Evolutionary conservation across 2,888 invertebrate genomes (phyloP), one percentile per base, ranked within the genome.

Genomic region (Amiota mariae): DNA sequence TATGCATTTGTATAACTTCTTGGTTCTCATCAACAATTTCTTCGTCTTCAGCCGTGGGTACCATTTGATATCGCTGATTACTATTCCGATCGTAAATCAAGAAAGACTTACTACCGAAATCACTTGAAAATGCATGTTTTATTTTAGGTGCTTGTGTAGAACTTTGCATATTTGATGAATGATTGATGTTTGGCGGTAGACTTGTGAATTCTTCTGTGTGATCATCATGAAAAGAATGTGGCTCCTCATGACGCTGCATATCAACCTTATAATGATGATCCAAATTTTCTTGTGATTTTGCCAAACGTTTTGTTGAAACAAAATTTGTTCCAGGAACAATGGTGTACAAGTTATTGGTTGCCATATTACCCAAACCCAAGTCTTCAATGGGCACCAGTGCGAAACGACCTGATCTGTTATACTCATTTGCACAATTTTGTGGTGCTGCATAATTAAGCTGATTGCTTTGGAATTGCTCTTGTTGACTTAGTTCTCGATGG

Each of bases 1-100:
- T 90, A 75, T 88, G 89, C 90, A 90, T 90, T 78, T 90, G 89
- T 77, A 90, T 90, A 18, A 90, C 88, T 77, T 90, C 90, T 71
- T 90, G 90, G 74, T 89, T 90, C 15, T 90, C 88, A 75, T 90
- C 90, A 11, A 90, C 90, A 47, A 90, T 75, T 73, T 90, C 90
- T 75, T 90, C 90, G 80, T 92, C 92, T 15, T 93, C 93, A 13
- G 93, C 93, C 0, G 93, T 92, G 51, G 93, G 93, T 75, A 93
- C 93, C 9, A 94, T 92, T 89, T 93, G 90, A 90, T 93, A 91
- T 89, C 93, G 85, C 90, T 93, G 85, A 90, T 88, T 90, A 91
- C 85, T 90, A 51, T 90, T 89, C 90, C 92, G 87, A 71, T 93
- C 92, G 0, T 93, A 92, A 75, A 90, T 81, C 1, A 90, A 81